Conservation (phyloP, 2,797 vertebrate genomes). For the Hirundo rustica region DNA sequence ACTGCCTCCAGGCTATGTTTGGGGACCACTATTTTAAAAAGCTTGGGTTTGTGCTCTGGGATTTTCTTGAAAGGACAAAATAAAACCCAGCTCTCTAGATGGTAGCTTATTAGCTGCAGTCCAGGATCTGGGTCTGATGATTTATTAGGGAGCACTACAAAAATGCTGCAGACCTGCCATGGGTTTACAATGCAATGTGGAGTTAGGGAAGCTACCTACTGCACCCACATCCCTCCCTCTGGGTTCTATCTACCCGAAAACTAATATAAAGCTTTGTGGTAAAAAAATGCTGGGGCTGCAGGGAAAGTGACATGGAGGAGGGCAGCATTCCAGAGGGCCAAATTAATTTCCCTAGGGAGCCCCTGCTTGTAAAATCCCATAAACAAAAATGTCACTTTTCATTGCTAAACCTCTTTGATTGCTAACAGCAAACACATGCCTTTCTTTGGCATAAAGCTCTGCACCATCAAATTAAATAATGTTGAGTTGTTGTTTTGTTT, state of each 20-base stretch:
- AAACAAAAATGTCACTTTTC: constrained; percentile 68
- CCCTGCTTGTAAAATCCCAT: constrained; percentile 44
- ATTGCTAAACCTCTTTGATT: constrained; percentile 56
- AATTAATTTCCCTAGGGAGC: constrained; percentile 62
- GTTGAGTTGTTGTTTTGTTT: neutral
- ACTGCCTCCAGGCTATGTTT: constrained; percentile 25
- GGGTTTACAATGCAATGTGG: neutral
- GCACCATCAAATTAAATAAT: constrained; percentile 66
- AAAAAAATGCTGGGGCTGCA: neutral
- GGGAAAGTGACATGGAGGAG: neutral
- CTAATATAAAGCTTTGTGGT: neutral
- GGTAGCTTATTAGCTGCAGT: constrained; percentile 26
- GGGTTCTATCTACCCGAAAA: neutral
- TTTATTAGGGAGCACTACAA: neutral
- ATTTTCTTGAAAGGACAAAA: constrained; percentile 49
- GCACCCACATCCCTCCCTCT: neutral
- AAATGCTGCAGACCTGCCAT: constrained; percentile 18
- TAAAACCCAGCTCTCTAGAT: constrained; percentile 16
- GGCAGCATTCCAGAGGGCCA: constrained; percentile 48
- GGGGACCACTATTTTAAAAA: constrained; percentile 46
- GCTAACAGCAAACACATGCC: constrained; percentile 61
- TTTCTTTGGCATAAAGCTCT: constrained; percentile 51
- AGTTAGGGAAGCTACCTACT: neutral
- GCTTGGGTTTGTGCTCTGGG: constrained; percentile 9
- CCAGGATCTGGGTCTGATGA: neutral